A percentile compares a stretch with the other conserved stretches of the same genome.
phyloP scores from a whole-genome alignment of 2,797 vertebrate species.

The Protonibea diacanthus region DNA sequence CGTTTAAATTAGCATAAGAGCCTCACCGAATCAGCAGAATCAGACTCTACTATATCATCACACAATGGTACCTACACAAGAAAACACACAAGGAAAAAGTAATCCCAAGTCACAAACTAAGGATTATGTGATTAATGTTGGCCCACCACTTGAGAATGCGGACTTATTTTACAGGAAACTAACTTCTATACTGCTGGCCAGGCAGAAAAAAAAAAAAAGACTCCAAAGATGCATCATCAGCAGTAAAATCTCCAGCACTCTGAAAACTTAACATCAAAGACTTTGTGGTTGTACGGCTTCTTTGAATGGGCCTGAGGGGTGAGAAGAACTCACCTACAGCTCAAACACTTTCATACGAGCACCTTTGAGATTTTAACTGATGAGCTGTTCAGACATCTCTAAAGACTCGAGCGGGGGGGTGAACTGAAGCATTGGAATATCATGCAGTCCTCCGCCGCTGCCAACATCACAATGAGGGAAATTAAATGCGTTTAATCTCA shows the following conservation, averaged over 20 bases:
- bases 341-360: neutral
- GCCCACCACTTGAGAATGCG: neutral
- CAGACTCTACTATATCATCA: neutral
- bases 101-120: slow-evolving; percentile 1
- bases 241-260: slow-evolving; percentile 24
- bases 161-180: slow-evolving; percentile 12
- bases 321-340: slow-evolving; percentile 10
- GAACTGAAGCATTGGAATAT: neutral
- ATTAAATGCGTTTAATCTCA: neutral
- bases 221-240: slow-evolving; percentile 20
- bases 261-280: slow-evolving; percentile 49
- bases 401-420: neutral
- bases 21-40: slow-evolving; percentile 9
- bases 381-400: neutral
- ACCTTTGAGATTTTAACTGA: neutral
- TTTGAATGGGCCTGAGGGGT: slow-evolving; percentile 26
- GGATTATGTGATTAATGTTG: slow-evolving; percentile 29
- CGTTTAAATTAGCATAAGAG: neutral
- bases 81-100: neutral
- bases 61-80: neutral
- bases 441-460: neutral
- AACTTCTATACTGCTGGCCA: slow-evolving; percentile 19
- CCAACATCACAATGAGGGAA: neutral
- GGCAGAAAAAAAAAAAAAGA: neutral
- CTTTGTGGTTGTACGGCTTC: neutral